Base-by-base conservation (phyloP, 2,797 vertebrate genomes). In the Catostomus latipinnis region DNA sequence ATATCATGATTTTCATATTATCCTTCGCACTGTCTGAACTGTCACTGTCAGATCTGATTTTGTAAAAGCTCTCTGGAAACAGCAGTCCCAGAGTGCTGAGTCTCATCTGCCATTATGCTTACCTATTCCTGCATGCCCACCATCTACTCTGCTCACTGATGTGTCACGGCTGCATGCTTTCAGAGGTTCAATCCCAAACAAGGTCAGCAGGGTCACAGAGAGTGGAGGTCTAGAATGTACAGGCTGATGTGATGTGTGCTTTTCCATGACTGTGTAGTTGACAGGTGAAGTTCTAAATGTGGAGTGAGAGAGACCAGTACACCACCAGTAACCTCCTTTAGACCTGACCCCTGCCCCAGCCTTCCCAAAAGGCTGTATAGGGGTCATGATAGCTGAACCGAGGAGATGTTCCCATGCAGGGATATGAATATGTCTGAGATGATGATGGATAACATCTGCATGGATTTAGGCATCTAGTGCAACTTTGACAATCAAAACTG, bases 261-360 rank as follows among this genome's bases (percentile, higher is more conserved):
- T 84, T 82, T 76, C 76, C 67, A 49, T 71, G 75, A 45, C 70
- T 45, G 62, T 70, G 48, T 6, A 69, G 78, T 72, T 86, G 78
- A 83, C 84, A 81, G 67, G 67, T 81, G 72, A 34, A 72, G 74
- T 60, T 68, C 46, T 62, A 62, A 78, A 52, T 70, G 66, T 14
- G 70, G 81, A 65, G 72, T 79, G 60, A 81, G 79, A 76, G 76
- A 87, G 88, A 90, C 89, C 87, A 88, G 89, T 86, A 70, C 43
- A 84, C 82, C 87, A 86, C 82, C 80, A 84, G 88, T 92, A 89
- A 89, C 88, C 91, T 85, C 65, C 76, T 71, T 50, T 68, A 72
- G 50, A 69, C 48, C 78, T 67, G 71, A 85, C 52, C 72, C 43
- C 63, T 79, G 71, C 48, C 81, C 75, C 62, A 62, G 61, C 49